Evolutionary conservation across 2,888 invertebrate species (phyloP), one percentile per base, ranked within the genome.

Genomic region (Agrotis clavis): DNA sequence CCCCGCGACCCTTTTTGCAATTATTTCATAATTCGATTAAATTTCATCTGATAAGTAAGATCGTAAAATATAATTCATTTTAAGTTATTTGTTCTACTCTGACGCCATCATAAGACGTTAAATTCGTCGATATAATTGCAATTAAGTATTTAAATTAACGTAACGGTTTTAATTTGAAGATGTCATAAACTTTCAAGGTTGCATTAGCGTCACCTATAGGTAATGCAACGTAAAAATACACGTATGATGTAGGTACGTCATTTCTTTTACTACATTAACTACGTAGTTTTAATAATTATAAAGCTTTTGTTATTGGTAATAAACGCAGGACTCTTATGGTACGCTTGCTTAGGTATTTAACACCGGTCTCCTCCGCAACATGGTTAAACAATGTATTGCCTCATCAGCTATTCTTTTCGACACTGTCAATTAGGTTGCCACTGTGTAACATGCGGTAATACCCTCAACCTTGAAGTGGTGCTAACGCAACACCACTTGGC

Each of bases 381-480:
- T 54, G 45, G 13, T 45, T 74, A 18, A 74, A 77, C 62, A 74
- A 79, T 68, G 53, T 19, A 56, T 64, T 77, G 76, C 63, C 21
- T 56, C 75, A 74, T 74, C 74, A 74, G 68, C 68, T 54, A 64
- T 60, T 79, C 79, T 74, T 62, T 77, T 73, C 79, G 71, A 50
- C 45, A 65, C 48, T 77, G 53, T 74, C 67, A 74, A 59, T 53
- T 53, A 71, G 48, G 53, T 69, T 63, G 54, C 62, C 47, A 57
- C 18, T 48, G 25, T 50, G 53, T 56, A 57, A 19, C 48, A 64
- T 77, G 72, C 65, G 50, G 67, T 71, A 81, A 79, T 65, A 77
- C 72, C 82, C 50, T 53, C 54, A 50, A 35, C 56, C 48, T 72
- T 79, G 45, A 81, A 81, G 65, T 63, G 57, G 54, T 67, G 51